Evolutionary conservation across 1,140 invertebrate species (phyloP).

Genomic region (Drosophila malerkotliana): DNA sequence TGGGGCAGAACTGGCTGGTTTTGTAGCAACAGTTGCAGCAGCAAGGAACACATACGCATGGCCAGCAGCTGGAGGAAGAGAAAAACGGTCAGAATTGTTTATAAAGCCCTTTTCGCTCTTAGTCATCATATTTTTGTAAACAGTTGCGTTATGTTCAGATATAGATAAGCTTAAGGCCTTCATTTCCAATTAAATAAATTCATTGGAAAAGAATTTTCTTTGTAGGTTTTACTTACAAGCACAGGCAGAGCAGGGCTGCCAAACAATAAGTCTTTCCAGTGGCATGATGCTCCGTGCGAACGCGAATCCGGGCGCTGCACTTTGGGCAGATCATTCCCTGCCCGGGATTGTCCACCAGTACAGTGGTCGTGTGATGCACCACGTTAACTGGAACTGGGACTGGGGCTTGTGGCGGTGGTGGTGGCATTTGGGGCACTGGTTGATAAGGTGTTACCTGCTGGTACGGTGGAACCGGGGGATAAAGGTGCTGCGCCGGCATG

Average conservation of each 20-base stretch:
- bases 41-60: slow-evolving; percentile 87
- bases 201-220: neutral
- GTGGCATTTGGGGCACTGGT: neutral
- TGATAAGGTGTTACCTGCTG: slow-evolving; percentile 9
- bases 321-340: slow-evolving; percentile 54
- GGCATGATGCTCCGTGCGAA: slow-evolving; percentile 47
- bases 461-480: slow-evolving; percentile 16
- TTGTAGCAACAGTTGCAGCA: slow-evolving; percentile 87
- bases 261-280: slow-evolving; percentile 50
- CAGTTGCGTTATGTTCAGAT: neutral
- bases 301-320: slow-evolving; percentile 36
- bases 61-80: slow-evolving; percentile 83
- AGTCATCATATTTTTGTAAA: slow-evolving; percentile 11
- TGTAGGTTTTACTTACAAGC: slow-evolving; percentile 40
- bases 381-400: slow-evolving; percentile 1
- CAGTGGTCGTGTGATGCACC: slow-evolving; percentile 18
- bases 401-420: neutral
- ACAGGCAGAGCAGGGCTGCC: slow-evolving; percentile 44
- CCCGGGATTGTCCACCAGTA: slow-evolving; percentile 17
- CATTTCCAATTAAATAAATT: neutral
- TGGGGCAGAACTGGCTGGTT: slow-evolving; percentile 88
- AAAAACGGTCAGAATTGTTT: neutral
- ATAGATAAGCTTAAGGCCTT: neutral
- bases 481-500: neutral
- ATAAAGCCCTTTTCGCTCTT: slow-evolving; percentile 7